Evolutionary conservation across 1,140 invertebrate genomes (phyloP).

Genomic region (Acromyrmex echinatior): DNA sequence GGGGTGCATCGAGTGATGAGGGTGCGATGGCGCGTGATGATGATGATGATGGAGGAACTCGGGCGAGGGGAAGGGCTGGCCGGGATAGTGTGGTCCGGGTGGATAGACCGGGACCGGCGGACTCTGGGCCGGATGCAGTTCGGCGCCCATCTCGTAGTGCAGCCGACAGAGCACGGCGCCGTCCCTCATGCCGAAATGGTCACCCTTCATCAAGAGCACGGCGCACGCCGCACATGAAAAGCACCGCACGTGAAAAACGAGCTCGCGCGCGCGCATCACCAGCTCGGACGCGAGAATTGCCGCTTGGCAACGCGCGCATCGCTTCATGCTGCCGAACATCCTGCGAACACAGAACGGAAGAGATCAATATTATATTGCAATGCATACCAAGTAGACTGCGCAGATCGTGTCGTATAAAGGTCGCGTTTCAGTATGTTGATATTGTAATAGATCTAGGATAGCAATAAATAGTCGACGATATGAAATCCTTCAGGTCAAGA

Average conservation of each 20-base stretch:
- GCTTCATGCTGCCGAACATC: slow-evolving; percentile 92
- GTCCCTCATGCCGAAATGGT: slow-evolving; percentile 97
- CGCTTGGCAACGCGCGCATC: slow-evolving; percentile 95
- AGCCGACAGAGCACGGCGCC: slow-evolving; percentile 93
- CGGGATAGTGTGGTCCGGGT: slow-evolving; percentile 87
- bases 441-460: not conserved
- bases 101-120: slow-evolving; percentile 86
- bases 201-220: slow-evolving; percentile 94
- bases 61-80: slow-evolving; percentile 86
- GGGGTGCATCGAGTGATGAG: slow-evolving; percentile 86
- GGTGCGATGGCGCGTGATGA: slow-evolving; percentile 82
- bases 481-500: too few relatives aligned
- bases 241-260: slow-evolving; percentile 98
- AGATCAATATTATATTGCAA: slow-evolving; percentile 16
- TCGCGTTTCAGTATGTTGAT: not conserved
- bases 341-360: slow-evolving; percentile 86
- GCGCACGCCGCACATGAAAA: slow-evolving; percentile 98
- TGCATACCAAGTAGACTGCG: not conserved
- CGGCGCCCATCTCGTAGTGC: slow-evolving; percentile 93
- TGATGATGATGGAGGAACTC: slow-evolving; percentile 87
- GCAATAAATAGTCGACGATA: too few relatives aligned
- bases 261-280: slow-evolving; percentile 97
- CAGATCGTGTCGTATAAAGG: not conserved
- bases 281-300: slow-evolving; percentile 97
- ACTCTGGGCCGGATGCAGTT: slow-evolving; percentile 89